Evolutionary conservation across 2,113 vertebrate genomes (phyloP), one percentile per base, ranked within the genome.

Genomic region (Edolisoma coerulescens): DNA sequence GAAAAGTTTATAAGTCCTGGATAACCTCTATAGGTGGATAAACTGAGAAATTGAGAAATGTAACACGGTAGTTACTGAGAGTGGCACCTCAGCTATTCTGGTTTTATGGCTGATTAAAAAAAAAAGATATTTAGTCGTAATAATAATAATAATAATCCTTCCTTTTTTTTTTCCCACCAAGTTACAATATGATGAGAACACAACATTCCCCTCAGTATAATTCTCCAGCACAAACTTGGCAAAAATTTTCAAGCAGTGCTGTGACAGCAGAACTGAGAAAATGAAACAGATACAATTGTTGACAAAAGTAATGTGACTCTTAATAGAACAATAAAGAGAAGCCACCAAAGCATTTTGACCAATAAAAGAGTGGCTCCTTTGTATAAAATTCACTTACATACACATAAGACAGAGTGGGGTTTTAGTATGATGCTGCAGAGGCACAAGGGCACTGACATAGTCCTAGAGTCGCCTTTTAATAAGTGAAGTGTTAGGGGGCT

Each of bases 401-500:
- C 1, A 6, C 54, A 45, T 42, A 89, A 56, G 37, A 39, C 41
- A 42, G 26, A 41, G 37, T 74, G 42, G 7, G 67, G 50, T 89
- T 90, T 92, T 75, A 68, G 60, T 33, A 52, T 8, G 47, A 64
- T 0, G 1, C 45, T 83, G 73, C 3, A 10, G 76, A 90, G 71
- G 61, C 44, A 90, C 42, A 87, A 91, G 21, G 69, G n/a, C 50
- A 61, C 56, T 90, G 91, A 88, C 80, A 64, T 3, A 93, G 60
- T 79, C 54, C 53, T 83, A 15, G 65, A 95, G 77, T 78, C 44
- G 3, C 44, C 88, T 96, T 92, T 90, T 97, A 87, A 96, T 96
- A 95, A 97, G 92, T 24, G 17, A 79, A 97, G 93, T 57, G 94
- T 74, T 65, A 97, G 88, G 96, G 91, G 91, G 71, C n/a, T 33